Evolutionary conservation across 1,140 invertebrate genomes (phyloP).

Genomic region (Rhysida immarginata): DNA sequence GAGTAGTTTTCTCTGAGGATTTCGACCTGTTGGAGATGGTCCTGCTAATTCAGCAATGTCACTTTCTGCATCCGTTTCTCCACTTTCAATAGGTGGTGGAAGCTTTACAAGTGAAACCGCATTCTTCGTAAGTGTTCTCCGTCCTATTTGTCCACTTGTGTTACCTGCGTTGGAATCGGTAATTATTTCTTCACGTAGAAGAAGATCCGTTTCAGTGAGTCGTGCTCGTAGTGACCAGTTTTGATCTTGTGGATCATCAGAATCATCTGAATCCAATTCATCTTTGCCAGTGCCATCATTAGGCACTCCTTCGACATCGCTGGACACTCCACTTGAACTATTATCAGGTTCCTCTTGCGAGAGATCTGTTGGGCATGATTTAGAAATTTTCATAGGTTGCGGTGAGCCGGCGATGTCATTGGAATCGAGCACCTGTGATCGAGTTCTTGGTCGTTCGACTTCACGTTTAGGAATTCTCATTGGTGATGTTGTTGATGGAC

Average conservation of each 20-base stretch:
- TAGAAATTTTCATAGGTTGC: constrained; percentile 63
- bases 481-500: neutral
- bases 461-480: constrained; percentile 2
- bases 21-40: constrained; percentile 10
- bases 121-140: constrained; percentile 38
- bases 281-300: neutral
- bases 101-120: constrained; percentile 60
- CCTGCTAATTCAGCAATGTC: constrained; percentile 32
- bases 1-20: neutral
- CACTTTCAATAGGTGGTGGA: constrained; percentile 59
- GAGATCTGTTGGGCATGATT: constrained; percentile 67
- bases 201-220: neutral
- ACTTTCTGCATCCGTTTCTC: constrained; percentile 40
- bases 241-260: constrained; percentile 26
- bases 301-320: constrained; percentile 48
- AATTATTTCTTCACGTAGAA: neutral
- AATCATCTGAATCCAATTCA: constrained; percentile 21
- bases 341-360: constrained; percentile 55
- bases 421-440: constrained; percentile 3
- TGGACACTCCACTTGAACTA: constrained; percentile 68
- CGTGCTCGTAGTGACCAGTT: constrained; percentile 23
- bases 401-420: neutral
- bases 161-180: constrained; percentile 29
- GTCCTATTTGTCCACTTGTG: too few relatives aligned
- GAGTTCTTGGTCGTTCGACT: neutral